These are phyloP conservation scores for Caenorhabditis auriculariae DNA, from an alignment of 2,888 invertebrate genomes.

Conservation along the genomic window DNA sequence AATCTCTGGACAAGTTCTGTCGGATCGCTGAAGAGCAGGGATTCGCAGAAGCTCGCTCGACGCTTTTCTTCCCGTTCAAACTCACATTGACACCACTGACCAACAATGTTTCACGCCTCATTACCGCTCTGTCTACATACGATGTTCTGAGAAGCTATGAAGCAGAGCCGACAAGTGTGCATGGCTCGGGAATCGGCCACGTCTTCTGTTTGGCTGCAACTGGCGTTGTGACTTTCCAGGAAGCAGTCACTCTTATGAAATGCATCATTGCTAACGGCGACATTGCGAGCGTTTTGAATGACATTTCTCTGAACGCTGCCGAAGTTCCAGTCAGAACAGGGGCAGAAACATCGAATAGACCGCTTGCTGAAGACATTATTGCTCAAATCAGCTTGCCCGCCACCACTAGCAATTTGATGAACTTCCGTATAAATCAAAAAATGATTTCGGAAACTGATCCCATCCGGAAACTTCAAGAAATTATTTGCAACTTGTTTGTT, in stretches of 20 bases:
- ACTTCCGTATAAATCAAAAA: slow-evolving; percentile 16
- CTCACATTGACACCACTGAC: slow-evolving; percentile 22
- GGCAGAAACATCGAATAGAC: slow-evolving; percentile 11
- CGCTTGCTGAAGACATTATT: slow-evolving; percentile 13
- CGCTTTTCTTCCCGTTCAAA: slow-evolving; percentile 34
- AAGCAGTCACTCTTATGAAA: slow-evolving; percentile 22
- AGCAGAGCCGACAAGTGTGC: slow-evolving; percentile 14
- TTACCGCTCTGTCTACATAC: slow-evolving; percentile 25
- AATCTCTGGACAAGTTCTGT: slow-evolving; percentile 22
- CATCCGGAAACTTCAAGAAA: slow-evolving; percentile 20
- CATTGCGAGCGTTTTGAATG: slow-evolving; percentile 3
- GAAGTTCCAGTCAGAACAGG: slow-evolving; percentile 15
- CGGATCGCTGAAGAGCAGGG: slow-evolving; percentile 22
- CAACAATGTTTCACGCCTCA: slow-evolving; percentile 22
- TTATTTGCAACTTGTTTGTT: slow-evolving; percentile 32
- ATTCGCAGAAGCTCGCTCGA: slow-evolving; percentile 23
- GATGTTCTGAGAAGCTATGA: slow-evolving; percentile 16
- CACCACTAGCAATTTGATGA: slow-evolving; percentile 16
- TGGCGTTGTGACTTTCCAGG: slow-evolving; percentile 20
- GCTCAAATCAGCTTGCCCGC: slow-evolving; percentile 11
- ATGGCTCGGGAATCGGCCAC: slow-evolving; percentile 21
- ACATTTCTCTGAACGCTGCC: slow-evolving; percentile 8
- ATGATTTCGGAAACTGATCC: slow-evolving; percentile 17
- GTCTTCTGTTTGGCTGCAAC: slow-evolving; percentile 23
- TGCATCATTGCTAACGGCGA: slow-evolving; percentile 19